Conservation (phyloP, 1,140 invertebrate genomes). For the Proctacanthus coquilletti region DNA sequence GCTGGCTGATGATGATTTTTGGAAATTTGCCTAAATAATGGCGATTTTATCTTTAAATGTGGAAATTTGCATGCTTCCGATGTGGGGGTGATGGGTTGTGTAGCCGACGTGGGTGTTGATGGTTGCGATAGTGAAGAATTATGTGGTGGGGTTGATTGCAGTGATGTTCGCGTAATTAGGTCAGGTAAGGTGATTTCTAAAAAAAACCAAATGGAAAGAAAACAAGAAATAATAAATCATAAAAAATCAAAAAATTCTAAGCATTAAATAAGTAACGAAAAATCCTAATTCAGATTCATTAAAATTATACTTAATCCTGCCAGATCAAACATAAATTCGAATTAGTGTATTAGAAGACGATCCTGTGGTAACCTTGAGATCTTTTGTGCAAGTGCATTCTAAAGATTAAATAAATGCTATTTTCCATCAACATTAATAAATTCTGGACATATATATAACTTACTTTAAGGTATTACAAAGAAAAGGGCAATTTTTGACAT, state of each 20-base stretch:
- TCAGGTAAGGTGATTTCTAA: slow-evolving; percentile 3
- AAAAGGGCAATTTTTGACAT: too few relatives aligned
- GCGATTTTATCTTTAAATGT: not conserved
- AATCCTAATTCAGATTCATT: too few relatives aligned
- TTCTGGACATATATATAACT: too few relatives aligned
- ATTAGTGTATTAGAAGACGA: too few relatives aligned
- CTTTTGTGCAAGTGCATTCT: too few relatives aligned
- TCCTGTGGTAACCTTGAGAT: too few relatives aligned
- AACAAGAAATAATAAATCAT: not conserved
- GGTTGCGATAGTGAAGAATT: slow-evolving; percentile 10
- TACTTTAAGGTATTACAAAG: too few relatives aligned
- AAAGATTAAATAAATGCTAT: too few relatives aligned
- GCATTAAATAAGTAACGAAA: not conserved
- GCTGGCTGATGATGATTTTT: not conserved
- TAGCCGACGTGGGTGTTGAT: slow-evolving; percentile 14
- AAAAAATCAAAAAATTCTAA: slow-evolving; percentile 2
- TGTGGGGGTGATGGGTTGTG: slow-evolving; percentile 13
- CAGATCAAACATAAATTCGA: too few relatives aligned
- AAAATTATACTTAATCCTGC: too few relatives aligned
- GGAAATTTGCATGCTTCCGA: not conserved
- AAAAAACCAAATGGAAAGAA: not conserved
- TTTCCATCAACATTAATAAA: too few relatives aligned
- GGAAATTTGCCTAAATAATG: not conserved
- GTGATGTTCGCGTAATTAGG: slow-evolving; percentile 1
- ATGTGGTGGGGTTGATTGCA: slow-evolving; percentile 5